Base-by-base conservation (phyloP, 2,888 invertebrate species). In the Endotricha flammealis region DNA sequence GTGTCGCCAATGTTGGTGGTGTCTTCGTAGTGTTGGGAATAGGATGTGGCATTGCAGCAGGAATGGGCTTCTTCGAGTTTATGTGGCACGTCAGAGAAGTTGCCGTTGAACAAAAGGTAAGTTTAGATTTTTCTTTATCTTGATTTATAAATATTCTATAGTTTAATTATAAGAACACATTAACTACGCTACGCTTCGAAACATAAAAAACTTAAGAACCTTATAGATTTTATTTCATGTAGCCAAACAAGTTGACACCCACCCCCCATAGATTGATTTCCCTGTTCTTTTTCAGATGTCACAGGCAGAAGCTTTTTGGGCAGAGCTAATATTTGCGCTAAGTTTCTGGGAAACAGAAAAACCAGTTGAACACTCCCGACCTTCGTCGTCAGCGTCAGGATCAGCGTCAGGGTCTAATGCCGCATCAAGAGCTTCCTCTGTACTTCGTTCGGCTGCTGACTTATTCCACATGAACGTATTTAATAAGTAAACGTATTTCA, bases 1-100 rank as follows among this genome's bases (percentile, higher is more conserved):
- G 93, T 3, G 88, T 97, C 45, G 91, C 91, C 39, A 96, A 98
- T 73, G 96, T 97, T 0, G 97, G 96, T 28, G 97, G 97, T 34
- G 95, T 97, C 11, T 97, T 97, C 71, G 91, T 97, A 4, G 95
- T 97, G 0, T 80, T 97, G 20, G 90, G 92, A 1, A 87, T 90
- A 23, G 97, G 97, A 0, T 91, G 94, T 42, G 75, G 88, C 0
- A 82, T 92, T 34, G 93, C 95, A 0, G 88, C 93, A 13, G 63
- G 92, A 1, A 90, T 97, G 52, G 95, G 95, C 2, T 80, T 95
- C 14, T 83, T 92, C n/a, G 97, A 98, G 75, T 96, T 97, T 65
- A 83, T 95, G 1, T 96, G 95, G 94, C 94, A 95, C 68, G 91
- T 96, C 2, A 90, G 93, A 58, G 90, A 93, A 61, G 91, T 94